Evolutionary conservation across 2,888 invertebrate species (phyloP).

Genomic region (Oscheius sp.): DNA sequence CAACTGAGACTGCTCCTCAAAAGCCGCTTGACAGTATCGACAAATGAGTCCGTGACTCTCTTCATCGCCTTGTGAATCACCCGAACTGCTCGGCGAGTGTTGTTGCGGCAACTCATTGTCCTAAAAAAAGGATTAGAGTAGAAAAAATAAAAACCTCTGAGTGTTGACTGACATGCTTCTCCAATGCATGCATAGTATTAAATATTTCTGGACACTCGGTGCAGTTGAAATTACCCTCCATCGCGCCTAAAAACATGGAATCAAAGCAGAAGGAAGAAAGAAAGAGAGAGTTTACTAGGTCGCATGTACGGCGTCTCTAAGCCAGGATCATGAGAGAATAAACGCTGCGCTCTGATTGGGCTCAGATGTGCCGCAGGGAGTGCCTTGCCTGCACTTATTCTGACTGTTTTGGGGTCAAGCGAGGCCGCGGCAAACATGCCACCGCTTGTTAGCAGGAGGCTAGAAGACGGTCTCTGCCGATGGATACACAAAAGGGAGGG

Average conservation of each 20-base stretch:
- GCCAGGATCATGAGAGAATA: constrained; percentile 29
- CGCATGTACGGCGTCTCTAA: constrained; percentile 10
- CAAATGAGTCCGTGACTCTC: constrained; percentile 4
- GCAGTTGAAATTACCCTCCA: background rate
- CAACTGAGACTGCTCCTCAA: constrained; percentile 25
- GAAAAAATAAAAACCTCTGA: background rate
- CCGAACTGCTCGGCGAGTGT: constrained; percentile 30
- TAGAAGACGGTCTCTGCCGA: background rate
- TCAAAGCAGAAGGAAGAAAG: constrained; percentile 5
- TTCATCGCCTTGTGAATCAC: constrained; percentile 20
- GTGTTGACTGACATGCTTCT: constrained; percentile 2
- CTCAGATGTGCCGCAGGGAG: constrained; percentile 29
- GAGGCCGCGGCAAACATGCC: constrained; percentile 24
- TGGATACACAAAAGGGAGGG: background rate
- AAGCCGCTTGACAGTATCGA: constrained; percentile 14
- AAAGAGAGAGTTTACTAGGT: background rate
- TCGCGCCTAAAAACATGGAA: constrained; percentile 1
- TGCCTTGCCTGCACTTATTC: constrained; percentile 11
- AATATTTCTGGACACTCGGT: constrained; percentile 19
- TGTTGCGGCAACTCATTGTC: constrained; percentile 18
- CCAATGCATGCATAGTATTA: constrained; percentile 2
- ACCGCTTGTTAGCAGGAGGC: constrained; percentile 27
- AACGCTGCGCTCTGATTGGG: constrained; percentile 22
- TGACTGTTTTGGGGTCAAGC: constrained; percentile 28
- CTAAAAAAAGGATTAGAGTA: constrained; percentile 1